These are phyloP conservation scores for Epinotia brunnichana DNA, from an alignment of 2,888 invertebrate species.

Conservation along the genomic window DNA sequence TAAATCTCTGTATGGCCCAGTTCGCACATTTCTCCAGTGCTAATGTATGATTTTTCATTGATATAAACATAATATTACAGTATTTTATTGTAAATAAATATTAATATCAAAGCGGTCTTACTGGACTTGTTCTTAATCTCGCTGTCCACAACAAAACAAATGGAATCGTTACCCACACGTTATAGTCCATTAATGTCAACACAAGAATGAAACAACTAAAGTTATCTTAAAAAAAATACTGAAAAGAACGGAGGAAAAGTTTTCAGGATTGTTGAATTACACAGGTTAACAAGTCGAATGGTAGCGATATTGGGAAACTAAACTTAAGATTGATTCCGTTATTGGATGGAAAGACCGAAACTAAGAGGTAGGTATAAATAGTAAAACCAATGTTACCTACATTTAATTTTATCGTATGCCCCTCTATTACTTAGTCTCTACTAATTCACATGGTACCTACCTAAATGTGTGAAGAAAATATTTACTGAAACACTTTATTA, in stretches of 20 bases:
- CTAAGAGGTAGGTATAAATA: no score
- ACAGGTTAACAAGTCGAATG: background rate
- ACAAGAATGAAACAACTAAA: slow-evolving; percentile 40
- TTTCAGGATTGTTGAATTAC: background rate
- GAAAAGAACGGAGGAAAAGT: background rate
- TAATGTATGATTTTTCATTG: slow-evolving; percentile 2
- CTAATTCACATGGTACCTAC: no score
- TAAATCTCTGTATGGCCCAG: no score
- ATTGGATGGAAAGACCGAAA: no score
- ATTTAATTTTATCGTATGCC: no score
- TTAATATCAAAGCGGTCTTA: slow-evolving; percentile 10
- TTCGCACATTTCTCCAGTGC: background rate
- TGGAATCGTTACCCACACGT: slow-evolving; percentile 34
- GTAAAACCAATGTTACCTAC: no score
- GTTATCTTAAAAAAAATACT: slow-evolving; percentile 6
- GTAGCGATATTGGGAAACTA: no score
- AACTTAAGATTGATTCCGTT: no score
- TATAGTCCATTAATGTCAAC: slow-evolving; percentile 68
- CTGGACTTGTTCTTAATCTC: slow-evolving; percentile 22
- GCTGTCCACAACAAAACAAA: slow-evolving; percentile 42
- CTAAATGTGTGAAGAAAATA: no score
- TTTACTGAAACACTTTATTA: no score
- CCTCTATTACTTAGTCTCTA: no score
- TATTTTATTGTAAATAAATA: slow-evolving; percentile 11
- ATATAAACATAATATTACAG: slow-evolving; percentile 17